Evolutionary conservation across 2,888 invertebrate species (phyloP), one percentile per base, ranked within the genome.

Genomic region (Leptura quadrifasciata): DNA sequence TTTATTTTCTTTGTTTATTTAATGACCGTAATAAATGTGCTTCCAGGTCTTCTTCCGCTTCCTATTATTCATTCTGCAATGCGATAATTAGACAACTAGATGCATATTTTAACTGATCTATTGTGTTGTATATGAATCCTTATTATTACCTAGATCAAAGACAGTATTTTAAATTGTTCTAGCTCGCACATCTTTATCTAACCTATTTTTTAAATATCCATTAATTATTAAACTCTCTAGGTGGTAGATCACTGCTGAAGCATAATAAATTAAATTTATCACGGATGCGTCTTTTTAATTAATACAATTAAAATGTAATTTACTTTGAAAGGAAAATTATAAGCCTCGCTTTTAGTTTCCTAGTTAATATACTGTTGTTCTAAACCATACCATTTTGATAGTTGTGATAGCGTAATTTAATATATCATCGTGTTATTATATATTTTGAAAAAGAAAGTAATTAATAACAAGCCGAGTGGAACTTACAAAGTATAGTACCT

Each of bases 211-310:
- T n/a, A 47, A 47, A n/a, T 47, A 47, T 47, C 15, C 47, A 47
- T 47, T 47, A 47, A 47, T 47, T 47, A 47, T 5, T n/a, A n/a
- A 47, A n/a, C n/a, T n/a, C n/a, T 15, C 47, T 47, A 47, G 47
- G 47, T 47, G 47, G 27, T n/a, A n/a, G 60, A 5, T 5, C 9
- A 31, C 9, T 17, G 60, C 31, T 61, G 18, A 24, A 8, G 18
- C 18, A 47, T 35, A 72, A 72, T 72, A 72, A 72, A 72, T 72
- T 52, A 63, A 72, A 72, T 72, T 72, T 72, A 72, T 17, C 72
- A 61, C 63, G 63, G 72, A 72, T 24, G 52, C 63, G 24, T 27
- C 58, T 18, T 35, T 58, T 20, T 57, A 70, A 58, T 70, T 70
- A 55, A 65, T 15, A 47, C n/a, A n/a, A 65, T 65, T 65, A 65